Base-by-base conservation (phyloP, 2,797 vertebrate genomes). In the Arnoldichthys spilopterus region DNA sequence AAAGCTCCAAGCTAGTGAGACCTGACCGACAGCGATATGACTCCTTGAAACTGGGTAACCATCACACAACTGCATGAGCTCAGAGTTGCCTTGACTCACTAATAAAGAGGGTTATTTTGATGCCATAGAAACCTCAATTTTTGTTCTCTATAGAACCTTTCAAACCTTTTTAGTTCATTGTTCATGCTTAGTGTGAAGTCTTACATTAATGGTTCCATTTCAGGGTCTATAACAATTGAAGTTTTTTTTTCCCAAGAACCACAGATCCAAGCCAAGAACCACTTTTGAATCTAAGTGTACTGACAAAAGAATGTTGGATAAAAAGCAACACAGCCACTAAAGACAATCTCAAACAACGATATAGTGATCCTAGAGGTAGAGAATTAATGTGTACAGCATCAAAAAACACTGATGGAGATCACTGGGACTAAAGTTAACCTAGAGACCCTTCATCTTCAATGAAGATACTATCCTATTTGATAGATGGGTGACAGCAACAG, bases 381-480 rank as follows among this genome's bases (percentile, higher is more conserved):
- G n/a, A n/a, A n/a, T n/a, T n/a, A 45, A 45, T 47, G 15, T 16
- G 15, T 47, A 47, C 43, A 45, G n/a, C n/a, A n/a, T n/a, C n/a
- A n/a, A 0, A 68, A 16, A 68, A 67, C 51, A 76, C 18, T 26
- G 30, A 16, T 20, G 16, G 12, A 43, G n/a, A n/a, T 64, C 34
- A 43, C 22, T 15, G 26, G 22, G 15, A 54, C 5, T 5, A 30
- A 47, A 69, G 40, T 16, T 45, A 28, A 16, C 58, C n/a, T 61
- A 34, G 53, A 78, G 67, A 15, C 40, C 40, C 40, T 62, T 37
- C 54, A 59, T 24, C n/a, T 62, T 62, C 56, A 58, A 34, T 37
- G 22, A 28, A 61, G 67, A 34, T 51, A 40, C n/a, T 61, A 47
- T 49, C 24, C 22, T 24, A 43, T 76, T 68, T 76, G 49, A 40